A percentile compares a stretch with the other conserved stretches of the same genome.
Evolutionary conservation across 92 coral and sea anemone species (phyloP).

Genomic region (Hydrozoanthus gracilis): DNA sequence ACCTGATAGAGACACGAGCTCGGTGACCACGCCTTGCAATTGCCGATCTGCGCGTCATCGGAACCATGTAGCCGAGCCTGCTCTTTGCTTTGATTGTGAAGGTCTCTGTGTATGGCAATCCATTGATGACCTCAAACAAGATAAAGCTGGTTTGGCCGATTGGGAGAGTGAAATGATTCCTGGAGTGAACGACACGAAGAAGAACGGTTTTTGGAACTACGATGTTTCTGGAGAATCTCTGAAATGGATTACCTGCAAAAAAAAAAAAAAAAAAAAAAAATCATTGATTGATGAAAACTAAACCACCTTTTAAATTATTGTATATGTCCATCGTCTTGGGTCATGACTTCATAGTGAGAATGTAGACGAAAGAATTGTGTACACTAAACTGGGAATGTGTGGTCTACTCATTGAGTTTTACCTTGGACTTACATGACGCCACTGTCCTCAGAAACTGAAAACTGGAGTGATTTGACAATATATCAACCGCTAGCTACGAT

Average conservation of each 20-base stretch:
- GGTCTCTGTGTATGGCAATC: neutral
- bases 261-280: neutral
- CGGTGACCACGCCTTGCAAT: neutral
- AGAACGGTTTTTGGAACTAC: slow-evolving; percentile 71
- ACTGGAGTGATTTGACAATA: no score
- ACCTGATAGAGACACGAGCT: slow-evolving; percentile 1
- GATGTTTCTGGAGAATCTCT: slow-evolving; percentile 74
- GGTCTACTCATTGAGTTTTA: no score
- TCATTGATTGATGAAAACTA: neutral
- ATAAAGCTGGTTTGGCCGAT: slow-evolving; percentile 51
- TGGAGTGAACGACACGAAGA: slow-evolving; percentile 68
- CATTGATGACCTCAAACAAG: slow-evolving; percentile 43
- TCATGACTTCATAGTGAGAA: no score
- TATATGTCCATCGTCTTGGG: no score
- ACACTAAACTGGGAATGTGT: no score
- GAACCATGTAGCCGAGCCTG: slow-evolving; percentile 12
- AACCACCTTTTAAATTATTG: no score
- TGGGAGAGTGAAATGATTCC: slow-evolving; percentile 73
- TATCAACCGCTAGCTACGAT: no score
- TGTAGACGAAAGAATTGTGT: no score
- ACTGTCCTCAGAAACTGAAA: no score
- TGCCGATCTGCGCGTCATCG: neutral
- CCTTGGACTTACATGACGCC: no score
- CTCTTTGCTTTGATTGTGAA: neutral
- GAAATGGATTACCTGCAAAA: slow-evolving; percentile 60